Percentiles rank a stretch among this genome's conserved stretches.
Conservation (phyloP, 2,113 vertebrate genomes). For the Callionymus lyra region DNA sequence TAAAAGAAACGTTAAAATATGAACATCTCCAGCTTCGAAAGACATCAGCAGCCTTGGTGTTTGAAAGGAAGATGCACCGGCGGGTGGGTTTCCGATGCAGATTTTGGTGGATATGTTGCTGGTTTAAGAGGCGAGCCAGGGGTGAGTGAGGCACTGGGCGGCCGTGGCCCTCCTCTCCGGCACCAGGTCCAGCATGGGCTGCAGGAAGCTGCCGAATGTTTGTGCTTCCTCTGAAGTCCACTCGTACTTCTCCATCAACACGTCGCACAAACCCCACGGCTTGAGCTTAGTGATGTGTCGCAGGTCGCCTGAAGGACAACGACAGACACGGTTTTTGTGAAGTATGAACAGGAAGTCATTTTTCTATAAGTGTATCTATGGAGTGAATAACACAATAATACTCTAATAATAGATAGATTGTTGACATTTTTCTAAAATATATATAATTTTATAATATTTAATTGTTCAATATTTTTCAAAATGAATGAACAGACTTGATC, state of each 20-base stretch:
- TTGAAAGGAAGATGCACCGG: no score
- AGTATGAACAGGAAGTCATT: no score
- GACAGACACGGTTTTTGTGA: no score
- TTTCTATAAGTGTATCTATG: no score
- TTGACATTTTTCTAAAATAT: not conserved
- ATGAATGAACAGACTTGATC: no score
- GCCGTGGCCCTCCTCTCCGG: constrained; percentile 90
- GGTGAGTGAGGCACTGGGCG: constrained; percentile 86
- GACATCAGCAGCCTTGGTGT: no score
- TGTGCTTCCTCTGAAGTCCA: constrained; percentile 87
- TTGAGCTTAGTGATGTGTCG: constrained; percentile 97
- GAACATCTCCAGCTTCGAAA: no score
- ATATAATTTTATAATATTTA: not conserved
- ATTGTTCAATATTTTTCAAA: no score
- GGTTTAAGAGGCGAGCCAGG: constrained; percentile 81
- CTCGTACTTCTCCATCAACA: constrained; percentile 92
- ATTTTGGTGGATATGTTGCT: not conserved
- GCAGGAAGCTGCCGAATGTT: constrained; percentile 85
- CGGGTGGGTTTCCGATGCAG: no score
- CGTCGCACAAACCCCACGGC: constrained; percentile 90
- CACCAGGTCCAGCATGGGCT: constrained; percentile 92
- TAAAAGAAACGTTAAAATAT: no score
- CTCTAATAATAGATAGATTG: not conserved
- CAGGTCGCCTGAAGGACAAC: constrained; percentile 74
- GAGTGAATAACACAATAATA: no score